phyloP scores from a whole-genome alignment of 2,113 vertebrate species.

The Bubo blakistoni region DNA sequence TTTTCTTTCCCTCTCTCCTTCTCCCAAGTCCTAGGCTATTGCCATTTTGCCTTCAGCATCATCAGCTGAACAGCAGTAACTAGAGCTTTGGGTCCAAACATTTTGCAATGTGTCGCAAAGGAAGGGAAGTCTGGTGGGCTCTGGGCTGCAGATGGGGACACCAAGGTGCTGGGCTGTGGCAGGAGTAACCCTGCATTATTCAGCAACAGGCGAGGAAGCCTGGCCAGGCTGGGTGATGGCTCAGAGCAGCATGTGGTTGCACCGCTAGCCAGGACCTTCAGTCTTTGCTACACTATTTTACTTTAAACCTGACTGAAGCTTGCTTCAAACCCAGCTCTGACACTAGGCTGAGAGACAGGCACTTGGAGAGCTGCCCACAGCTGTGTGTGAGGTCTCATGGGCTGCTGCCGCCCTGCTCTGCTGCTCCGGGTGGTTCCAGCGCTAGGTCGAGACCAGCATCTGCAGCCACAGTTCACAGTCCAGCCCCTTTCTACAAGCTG shows the following conservation, averaged over 20 bases:
- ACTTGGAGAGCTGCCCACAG: not conserved
- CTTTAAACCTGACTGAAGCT: not conserved
- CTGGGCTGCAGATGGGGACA: not conserved
- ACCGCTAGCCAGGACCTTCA: not conserved
- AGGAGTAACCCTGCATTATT: not conserved
- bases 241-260: fast-evolving
- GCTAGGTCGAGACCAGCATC: fast-evolving
- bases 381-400: fast-evolving
- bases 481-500: not conserved
- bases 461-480: not conserved
- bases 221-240: not conserved
- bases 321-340: not conserved
- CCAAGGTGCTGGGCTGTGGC: not conserved
- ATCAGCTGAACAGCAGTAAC: not conserved
- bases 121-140: not conserved
- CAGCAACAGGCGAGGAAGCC: not conserved
- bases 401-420: not conserved
- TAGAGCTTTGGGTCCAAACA: not conserved
- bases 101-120: not conserved
- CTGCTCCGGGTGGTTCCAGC: not conserved
- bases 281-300: not conserved
- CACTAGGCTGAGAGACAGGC: not conserved
- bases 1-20: not conserved
- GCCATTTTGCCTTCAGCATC: not conserved
- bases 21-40: not conserved